Evolutionary conservation across 2,797 vertebrate genomes (phyloP), one percentile per base, ranked within the genome.

Genomic region (Denticeps clupeoides): DNA sequence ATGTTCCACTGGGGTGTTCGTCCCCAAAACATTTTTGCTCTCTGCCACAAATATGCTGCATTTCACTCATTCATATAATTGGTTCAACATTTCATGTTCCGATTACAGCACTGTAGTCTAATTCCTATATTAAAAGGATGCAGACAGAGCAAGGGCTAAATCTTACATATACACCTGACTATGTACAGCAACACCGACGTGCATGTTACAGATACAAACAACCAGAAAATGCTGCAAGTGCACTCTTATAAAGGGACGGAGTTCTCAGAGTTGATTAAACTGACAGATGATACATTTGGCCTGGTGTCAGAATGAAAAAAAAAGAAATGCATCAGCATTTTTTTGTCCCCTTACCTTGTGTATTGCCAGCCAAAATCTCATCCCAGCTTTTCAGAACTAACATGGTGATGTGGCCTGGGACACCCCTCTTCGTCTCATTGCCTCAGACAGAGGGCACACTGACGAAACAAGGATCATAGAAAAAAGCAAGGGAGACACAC

Each of bases 351-450:
- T 67, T 73, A 84, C 83, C 80, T 82, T 72, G 74, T 73, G 75
- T 81, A 76, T 68, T 67, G 70, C 74, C 74, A 76, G 78, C 78
- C 78, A 70, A 70, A 74, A 68, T 78, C 71, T 82, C 78, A 82
- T 81, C 77, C 74, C 73, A 65, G 68, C 71, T 51, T 79, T 77
- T 84, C 82, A 86, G 81, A 76, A 77, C 74, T 72, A 77, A 78
- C 83, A 86, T 86, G 82, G 72, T 86, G 81, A 74, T 77, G 71
- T 68, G 45, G 72, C 71, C 77, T 79, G 79, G 71, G 70, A 62
- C 70, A 73, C 71, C 71, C 70, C 81, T 79, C 77, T 72, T 68
- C 73, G 78, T 82, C 72, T 84, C 83, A 86, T 86, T 83, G 81
- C 83, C 82, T 80, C 77, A 68, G 73, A 77, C 73, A 73, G 72